Conservation (phyloP, 2,797 vertebrate genomes). For the Leuciscus waleckii region DNA sequence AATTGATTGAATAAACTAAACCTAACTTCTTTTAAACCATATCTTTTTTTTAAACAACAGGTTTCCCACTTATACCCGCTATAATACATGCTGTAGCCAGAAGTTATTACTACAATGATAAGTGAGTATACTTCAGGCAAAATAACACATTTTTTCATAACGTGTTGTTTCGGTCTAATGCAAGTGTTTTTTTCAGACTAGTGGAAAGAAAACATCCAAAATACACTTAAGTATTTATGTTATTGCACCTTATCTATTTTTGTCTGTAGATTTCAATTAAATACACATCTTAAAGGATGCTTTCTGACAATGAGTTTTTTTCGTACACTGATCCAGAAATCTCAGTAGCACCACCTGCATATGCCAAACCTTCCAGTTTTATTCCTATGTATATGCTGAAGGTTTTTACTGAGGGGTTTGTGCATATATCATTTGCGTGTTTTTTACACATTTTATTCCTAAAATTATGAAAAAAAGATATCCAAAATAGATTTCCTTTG, state of each 20-base stretch:
- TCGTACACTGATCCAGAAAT: background rate
- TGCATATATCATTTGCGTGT: background rate
- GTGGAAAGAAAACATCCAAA: background rate
- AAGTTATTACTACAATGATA: constrained; percentile 94
- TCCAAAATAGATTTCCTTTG: background rate
- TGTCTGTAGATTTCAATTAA: background rate
- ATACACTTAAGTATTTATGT: background rate
- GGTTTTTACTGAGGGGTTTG: background rate
- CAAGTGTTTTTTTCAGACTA: too few relatives aligned
- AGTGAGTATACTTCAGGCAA: constrained; percentile 82
- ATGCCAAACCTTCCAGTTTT: background rate
- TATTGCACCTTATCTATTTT: background rate
- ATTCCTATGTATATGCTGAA: background rate
- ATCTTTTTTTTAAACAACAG: constrained; percentile 67
- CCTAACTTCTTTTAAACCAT: background rate
- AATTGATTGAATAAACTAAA: background rate
- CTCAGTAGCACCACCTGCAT: background rate
- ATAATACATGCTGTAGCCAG: constrained; percentile 91
- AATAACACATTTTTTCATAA: background rate
- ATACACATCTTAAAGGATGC: background rate
- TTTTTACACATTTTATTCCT: background rate
- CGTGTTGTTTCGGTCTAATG: background rate
- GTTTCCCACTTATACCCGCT: constrained; percentile 94
- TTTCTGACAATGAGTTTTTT: background rate
- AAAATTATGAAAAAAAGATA: background rate